A percentile compares a stretch with the other conserved stretches of the same genome.
Evolutionary conservation across 2,797 vertebrate species (phyloP).

Genomic region (Lacerta agilis): DNA sequence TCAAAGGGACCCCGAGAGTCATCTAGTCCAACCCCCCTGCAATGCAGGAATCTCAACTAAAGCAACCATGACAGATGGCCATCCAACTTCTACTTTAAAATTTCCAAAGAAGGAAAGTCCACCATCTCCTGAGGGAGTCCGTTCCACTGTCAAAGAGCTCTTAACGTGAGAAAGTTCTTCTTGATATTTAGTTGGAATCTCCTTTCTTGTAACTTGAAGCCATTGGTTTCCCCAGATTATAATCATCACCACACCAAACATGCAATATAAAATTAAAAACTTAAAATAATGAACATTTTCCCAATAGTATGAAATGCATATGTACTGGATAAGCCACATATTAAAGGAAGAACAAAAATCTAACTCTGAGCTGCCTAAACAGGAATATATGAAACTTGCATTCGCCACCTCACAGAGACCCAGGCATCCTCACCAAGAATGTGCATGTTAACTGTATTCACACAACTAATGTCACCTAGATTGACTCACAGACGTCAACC

Average conservation of each 20-base stretch:
- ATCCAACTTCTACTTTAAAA: too few species aligned
- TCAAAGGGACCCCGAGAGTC: too few species aligned
- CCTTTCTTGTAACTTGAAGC: too few species aligned
- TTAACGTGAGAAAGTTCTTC: too few species aligned
- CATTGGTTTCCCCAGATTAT: slow-evolving; percentile 37
- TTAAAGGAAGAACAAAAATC: background rate
- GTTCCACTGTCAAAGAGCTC: too few species aligned
- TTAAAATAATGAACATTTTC: background rate
- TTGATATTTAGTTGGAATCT: too few species aligned
- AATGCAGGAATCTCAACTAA: too few species aligned
- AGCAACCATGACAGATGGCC: too few species aligned
- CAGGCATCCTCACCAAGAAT: background rate
- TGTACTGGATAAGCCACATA: background rate
- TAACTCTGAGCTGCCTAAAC: background rate
- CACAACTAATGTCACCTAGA: background rate
- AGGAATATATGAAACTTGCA: background rate
- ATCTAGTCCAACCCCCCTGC: too few species aligned
- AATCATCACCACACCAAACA: slow-evolving; percentile 18
- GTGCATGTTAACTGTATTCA: background rate
- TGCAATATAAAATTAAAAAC: background rate
- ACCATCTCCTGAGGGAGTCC: too few species aligned
- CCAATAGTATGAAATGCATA: background rate
- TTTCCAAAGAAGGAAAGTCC: too few species aligned
- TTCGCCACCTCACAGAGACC: background rate
- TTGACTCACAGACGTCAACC: background rate